Evolutionary conservation across 2,888 invertebrate genomes (phyloP), one percentile per base, ranked within the genome.

Genomic region (Ochlodes sylvanus): DNA sequence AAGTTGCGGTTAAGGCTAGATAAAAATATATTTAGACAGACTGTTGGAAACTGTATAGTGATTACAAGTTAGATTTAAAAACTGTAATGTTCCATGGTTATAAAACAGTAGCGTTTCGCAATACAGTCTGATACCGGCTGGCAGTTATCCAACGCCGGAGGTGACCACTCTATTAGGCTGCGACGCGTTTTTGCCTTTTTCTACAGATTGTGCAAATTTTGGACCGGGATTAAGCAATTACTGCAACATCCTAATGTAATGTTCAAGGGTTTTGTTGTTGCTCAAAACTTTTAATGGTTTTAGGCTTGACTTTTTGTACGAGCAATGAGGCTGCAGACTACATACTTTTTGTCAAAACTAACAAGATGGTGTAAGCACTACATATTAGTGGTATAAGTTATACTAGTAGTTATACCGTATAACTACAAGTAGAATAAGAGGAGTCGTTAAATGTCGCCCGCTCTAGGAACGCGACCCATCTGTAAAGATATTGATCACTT

Each of bases 201-300:
- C 47, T 21, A 34, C 32, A 27, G 56, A 38, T 44, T 58, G 38
- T 41, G 65, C 57, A 50, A 65, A 58, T 38, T 58, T 58, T 50
- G 57, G 44, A 38, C 58, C 50, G 57, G 27, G 65, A 58, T 65
- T 65, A 65, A 65, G 65, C 65, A 65, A 65, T 65, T 65, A 65
- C 65, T 57, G 57, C 50, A 50, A 17, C 60, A 32, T 47, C 19
- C 56, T 47, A 64, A 64, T 57, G 34, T 44, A 56, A 57, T 42
- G 21, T 38, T 27, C 32, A 14, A 4, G 38, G 19, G 2, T 42
- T 44, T 55, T 58, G 21, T 57, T 42, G 44, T 50, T 10, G 50
- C 19, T 50, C 10, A 50, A 17, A 50, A 50, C 38, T 12, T 50
- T 47, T 10, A 19, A 50, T 50, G 50, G 17, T 21, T 50, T 17